Conservation (phyloP, 1,140 invertebrate genomes). For the Lordiphosa collinella region DNA sequence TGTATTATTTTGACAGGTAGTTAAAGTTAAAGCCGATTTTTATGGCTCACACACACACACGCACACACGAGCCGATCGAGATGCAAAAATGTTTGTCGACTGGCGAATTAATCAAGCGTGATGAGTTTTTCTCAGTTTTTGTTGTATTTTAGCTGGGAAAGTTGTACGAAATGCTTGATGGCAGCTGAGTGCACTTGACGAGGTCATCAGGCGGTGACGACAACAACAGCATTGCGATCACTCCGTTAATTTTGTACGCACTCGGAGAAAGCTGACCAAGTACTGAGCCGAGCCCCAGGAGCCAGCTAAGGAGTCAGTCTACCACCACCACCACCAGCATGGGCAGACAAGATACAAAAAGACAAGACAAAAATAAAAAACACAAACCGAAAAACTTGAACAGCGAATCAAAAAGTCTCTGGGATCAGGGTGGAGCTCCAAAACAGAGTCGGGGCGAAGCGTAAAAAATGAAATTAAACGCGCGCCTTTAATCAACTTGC, state of each 20-base stretch:
- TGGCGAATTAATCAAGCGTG: conserved; percentile 64
- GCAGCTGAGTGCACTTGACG: conserved; percentile 33
- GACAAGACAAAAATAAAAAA: conserved; percentile 19
- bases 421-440: conserved; percentile 37
- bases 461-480: conserved; percentile 78
- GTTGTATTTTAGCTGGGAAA: conserved; percentile 20
- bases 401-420: conserved; percentile 45
- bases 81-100: conserved; percentile 54
- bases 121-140: conserved; percentile 19
- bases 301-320: conserved; percentile 49
- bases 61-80: conserved; percentile 18
- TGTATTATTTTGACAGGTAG: conserved; percentile 50
- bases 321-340: conserved; percentile 4
- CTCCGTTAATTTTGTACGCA: conserved; percentile 53
- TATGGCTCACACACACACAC: conserved; percentile 26
- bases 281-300: conserved; percentile 61
- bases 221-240: conserved; percentile 8
- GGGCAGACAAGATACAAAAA: conserved; percentile 20
- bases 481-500: conserved; percentile 67
- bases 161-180: conserved; percentile 12
- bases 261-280: conserved; percentile 72
- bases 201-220: conserved; percentile 1
- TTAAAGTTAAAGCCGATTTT: conserved; percentile 56
- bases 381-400: conserved; percentile 38
- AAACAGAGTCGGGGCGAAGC: conserved; percentile 48